Evolutionary conservation across 2,113 vertebrate genomes (phyloP), one percentile per base, ranked within the genome.

Genomic region (Oceanodroma tethys): DNA sequence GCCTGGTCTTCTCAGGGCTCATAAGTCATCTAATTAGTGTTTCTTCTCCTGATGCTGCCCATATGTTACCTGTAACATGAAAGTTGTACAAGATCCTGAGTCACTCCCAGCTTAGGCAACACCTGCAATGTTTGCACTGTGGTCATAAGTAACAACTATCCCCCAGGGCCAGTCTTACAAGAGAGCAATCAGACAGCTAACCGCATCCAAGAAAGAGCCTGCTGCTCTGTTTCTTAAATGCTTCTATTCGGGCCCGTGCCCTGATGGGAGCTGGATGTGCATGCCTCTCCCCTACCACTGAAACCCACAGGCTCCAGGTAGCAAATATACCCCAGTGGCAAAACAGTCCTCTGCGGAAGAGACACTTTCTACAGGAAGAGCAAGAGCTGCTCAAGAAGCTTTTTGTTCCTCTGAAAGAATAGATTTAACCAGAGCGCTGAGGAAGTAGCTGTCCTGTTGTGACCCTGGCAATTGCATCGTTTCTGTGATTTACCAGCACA

Each of bases 41-140:
- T 95, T 80, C 34, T 84, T 67, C 80, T 94, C 11, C 60, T 92
- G 56, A 53, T 84, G 29, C 60, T 84, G 43, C 43, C 93, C 52
- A 42, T 86, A 11, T 17, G 45, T 92, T 87, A 81, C 34, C 40
- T 38, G 42, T 65, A 85, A 84, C 48, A 11, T 50, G 40, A 66
- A 96, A 78, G 32, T 47, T 73, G 36, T 70, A 23, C 78, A 91
- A 81, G 47, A 71, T 74, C 47, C 26, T 50, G 50, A 42, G 18
- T 42, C 75, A 53, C 30, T 65, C 70, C 34, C 73, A 68, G 38
- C 18, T 76, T 74, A 62, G 82, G 71, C 80, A 93, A 43, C 59
- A 83, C n/a, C 59, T 90, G 75, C 56, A 63, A 21, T 63, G 43
- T 72, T 67, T 92, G 68, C 56, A 20, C 50, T 53, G n/a, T 34